Evolutionary conservation across 2,888 invertebrate genomes (phyloP), one percentile per base, ranked within the genome.

Genomic region (Dasypogon diadema): DNA sequence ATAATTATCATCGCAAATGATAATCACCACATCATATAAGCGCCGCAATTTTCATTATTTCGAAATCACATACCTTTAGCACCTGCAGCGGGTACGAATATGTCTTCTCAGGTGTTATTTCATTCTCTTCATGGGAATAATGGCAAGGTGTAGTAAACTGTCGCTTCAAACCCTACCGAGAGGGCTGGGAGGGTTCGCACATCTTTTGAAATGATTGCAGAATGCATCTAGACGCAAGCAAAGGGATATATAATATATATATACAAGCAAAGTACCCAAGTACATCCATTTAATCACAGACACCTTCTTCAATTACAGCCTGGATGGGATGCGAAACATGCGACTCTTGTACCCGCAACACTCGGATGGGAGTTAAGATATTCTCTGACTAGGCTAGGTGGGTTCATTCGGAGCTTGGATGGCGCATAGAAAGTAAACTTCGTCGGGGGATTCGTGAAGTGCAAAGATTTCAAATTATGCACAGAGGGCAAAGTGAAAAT

Each of bases 271-370:
- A 37, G 22, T 14, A n/a, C 22, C 14, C 48, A 72, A 72, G 70
- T 73, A 68, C 76, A 77, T 74, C 74, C 76, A 77, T 77, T 77
- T 77, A 74, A 74, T 77, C 70, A 55, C 72, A 77, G 76, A 77
- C 76, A 77, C 76, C 76, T 77, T 74, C 54, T 56, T 74, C 76
- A 77, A 77, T 77, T 77, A 74, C 70, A 70, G 16, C 16, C 21
- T 65, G 24, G 24, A 46, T 65, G 26, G 26, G 65, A 56, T 42
- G 48, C 14, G 46, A 21, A 63, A 22, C 63, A 42, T 21, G 60
- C 42, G 42, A 12, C 51, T 51, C 16, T 51, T 51, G 51, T 51
- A 21, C 16, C 51, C 51, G 5, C 6, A 18, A 51, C 6, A 42
- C 12, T 42, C 2, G n/a, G 42, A 63, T 18, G 63, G 26, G 42